Percentiles rank a stretch among this genome's conserved stretches.
These are phyloP conservation scores for Fabriciana adippe DNA, from an alignment of 2,888 invertebrate species.

Conservation along the genomic window DNA sequence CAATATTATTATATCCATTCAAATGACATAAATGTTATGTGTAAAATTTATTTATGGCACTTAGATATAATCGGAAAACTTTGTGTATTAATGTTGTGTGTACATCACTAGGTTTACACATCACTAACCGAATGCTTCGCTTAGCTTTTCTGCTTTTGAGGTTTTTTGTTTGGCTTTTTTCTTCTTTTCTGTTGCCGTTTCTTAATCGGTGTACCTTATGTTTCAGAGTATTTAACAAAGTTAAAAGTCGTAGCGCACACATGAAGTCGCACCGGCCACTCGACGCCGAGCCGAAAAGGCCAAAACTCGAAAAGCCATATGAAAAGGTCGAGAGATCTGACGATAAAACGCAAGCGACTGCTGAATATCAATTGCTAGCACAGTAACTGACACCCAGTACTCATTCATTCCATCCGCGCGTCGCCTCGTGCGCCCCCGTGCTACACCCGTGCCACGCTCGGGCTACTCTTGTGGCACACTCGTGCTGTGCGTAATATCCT, in stretches of 20 bases:
- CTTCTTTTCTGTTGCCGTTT: constrained; percentile 66
- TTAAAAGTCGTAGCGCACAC: constrained; percentile 99
- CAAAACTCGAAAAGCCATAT: constrained; percentile 84
- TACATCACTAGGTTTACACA: constrained; percentile 44
- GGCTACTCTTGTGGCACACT: background rate
- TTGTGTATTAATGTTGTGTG: constrained; percentile 65
- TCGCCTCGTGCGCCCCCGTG: constrained; percentile 14
- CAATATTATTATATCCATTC: constrained; percentile 67
- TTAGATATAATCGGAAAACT: constrained; percentile 57
- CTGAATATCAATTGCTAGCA: constrained; percentile 67
- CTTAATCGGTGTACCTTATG: constrained; percentile 74
- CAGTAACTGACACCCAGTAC: constrained; percentile 55
- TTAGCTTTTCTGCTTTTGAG: constrained; percentile 33
- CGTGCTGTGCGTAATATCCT: background rate
- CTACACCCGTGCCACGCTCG: background rate
- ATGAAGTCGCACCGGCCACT: constrained; percentile 99
- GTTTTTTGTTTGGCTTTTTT: constrained; percentile 38
- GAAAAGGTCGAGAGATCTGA: constrained; percentile 80
- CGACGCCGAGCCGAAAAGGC: constrained; percentile 89
- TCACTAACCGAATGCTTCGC: constrained; percentile 42
- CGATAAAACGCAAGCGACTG: constrained; percentile 71
- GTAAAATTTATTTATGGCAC: constrained; percentile 63
- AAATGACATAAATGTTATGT: constrained; percentile 48
- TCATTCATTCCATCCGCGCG: constrained; percentile 52
- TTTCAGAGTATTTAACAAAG: constrained; percentile 97